Percentiles rank a stretch among this genome's conserved stretches.
phyloP scores from a whole-genome alignment of 1,140 invertebrate genomes.

The Probaryconus sp. region DNA sequence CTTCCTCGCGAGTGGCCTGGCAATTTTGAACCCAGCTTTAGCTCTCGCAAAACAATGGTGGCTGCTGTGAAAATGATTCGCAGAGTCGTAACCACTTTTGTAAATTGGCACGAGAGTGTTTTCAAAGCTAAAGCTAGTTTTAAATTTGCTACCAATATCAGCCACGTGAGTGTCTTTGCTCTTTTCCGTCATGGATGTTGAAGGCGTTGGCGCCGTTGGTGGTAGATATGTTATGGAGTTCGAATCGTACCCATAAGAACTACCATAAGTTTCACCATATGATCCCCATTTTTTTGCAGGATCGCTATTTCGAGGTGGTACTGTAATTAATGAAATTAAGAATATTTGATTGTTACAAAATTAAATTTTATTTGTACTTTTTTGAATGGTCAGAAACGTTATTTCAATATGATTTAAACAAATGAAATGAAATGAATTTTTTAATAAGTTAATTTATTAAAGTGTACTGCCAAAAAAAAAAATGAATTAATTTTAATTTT shows the following conservation, averaged over 20 bases:
- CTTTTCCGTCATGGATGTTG: constrained; percentile 1
- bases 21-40: constrained; percentile 84
- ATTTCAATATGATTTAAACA: no score
- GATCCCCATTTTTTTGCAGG: constrained; percentile 64
- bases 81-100: constrained; percentile 49
- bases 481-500: background rate
- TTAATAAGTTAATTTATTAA: no score
- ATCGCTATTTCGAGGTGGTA: constrained; percentile 39
- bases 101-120: constrained; percentile 60
- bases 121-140: constrained; percentile 68
- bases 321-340: constrained; percentile 13
- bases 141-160: constrained; percentile 60
- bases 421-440: no score
- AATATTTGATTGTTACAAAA: background rate
- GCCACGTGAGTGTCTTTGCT: constrained; percentile 31
- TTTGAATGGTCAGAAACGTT: no score
- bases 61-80: constrained; percentile 10
- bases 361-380: no score
- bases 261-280: constrained; percentile 72
- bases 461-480: no score
- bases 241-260: constrained; percentile 64
- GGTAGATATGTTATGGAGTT: constrained; percentile 66
- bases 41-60: constrained; percentile 83
- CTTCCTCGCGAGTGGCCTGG: constrained; percentile 82
- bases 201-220: constrained; percentile 26